Conservation (phyloP, 2,113 vertebrate species). For the Seriola aureovittata region DNA sequence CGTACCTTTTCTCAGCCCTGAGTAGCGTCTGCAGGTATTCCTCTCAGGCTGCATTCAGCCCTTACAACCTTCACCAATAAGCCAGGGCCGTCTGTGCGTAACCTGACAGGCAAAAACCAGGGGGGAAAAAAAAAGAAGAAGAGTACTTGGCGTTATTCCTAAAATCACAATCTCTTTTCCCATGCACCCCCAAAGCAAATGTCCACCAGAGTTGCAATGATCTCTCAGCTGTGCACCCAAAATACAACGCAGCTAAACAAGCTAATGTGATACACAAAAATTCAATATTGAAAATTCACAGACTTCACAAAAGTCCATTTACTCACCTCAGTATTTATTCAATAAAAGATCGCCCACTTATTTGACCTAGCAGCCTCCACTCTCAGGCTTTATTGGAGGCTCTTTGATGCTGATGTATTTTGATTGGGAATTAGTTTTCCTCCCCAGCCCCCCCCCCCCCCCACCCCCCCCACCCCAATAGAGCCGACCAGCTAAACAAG, state of each 20-base stretch:
- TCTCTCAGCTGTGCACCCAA: background rate
- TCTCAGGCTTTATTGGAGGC: conserved; percentile 45
- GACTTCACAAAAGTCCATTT: background rate
- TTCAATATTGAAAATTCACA: background rate
- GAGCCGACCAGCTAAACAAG: conserved; percentile 70
- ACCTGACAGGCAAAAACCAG: background rate
- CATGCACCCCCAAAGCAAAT: background rate
- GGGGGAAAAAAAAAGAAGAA: background rate
- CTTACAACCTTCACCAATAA: background rate
- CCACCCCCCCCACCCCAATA: background rate
- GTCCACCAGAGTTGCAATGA: background rate
- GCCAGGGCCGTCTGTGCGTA: background rate
- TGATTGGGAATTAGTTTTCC: conserved; percentile 76
- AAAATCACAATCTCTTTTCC: background rate
- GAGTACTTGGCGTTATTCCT: background rate
- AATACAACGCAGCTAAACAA: conserved; percentile 9
- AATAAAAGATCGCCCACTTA: background rate
- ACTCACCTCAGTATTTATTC: background rate
- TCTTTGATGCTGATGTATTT: conserved; percentile 76
- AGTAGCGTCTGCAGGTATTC: background rate
- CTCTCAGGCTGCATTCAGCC: background rate
- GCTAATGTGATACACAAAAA: background rate
- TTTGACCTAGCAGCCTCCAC: background rate
- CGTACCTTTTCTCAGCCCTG: background rate
- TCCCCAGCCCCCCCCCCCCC: background rate